Percentiles rank a stretch among this genome's conserved stretches.
Evolutionary conservation across 1,140 invertebrate species (phyloP).

Genomic region (Sycophaga agraensis): DNA sequence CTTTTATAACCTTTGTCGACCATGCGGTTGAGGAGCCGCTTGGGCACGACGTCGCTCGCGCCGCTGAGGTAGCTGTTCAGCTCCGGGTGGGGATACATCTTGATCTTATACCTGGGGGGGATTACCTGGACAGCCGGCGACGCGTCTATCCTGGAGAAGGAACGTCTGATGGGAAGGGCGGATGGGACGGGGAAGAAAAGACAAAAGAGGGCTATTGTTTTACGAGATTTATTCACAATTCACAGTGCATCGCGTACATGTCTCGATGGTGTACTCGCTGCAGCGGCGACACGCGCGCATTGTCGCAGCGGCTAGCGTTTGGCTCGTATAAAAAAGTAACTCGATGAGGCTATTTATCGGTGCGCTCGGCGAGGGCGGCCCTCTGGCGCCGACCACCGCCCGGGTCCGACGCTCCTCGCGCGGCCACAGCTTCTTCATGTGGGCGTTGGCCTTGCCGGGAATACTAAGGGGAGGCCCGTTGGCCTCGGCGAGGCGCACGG

Average conservation of each 20-base stretch:
- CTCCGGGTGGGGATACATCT: constrained; percentile 24
- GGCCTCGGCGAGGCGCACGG: too few species aligned
- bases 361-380: too few species aligned
- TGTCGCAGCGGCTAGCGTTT: neutral
- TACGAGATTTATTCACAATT: constrained; percentile 37
- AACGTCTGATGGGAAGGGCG: too few species aligned
- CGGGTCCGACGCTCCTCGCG: too few species aligned
- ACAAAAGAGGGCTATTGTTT: neutral
- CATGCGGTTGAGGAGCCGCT: constrained; percentile 16
- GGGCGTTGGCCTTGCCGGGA: too few species aligned
- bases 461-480: too few species aligned
- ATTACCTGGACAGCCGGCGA: too few species aligned
- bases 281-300: neutral
- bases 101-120: too few species aligned
- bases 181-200: constrained; percentile 5
- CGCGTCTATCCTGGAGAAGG: too few species aligned
- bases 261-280: constrained; percentile 29
- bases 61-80: constrained; percentile 20
- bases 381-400: too few species aligned
- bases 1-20: constrained; percentile 26
- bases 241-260: constrained; percentile 32
- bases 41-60: neutral
- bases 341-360: constrained; percentile 37
- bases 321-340: constrained; percentile 35
- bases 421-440: too few species aligned